Percentiles rank a stretch among this genome's conserved stretches.
These are phyloP conservation scores for Hyppa rectilinea DNA, from an alignment of 2,888 invertebrate genomes.

Conservation along the genomic window DNA sequence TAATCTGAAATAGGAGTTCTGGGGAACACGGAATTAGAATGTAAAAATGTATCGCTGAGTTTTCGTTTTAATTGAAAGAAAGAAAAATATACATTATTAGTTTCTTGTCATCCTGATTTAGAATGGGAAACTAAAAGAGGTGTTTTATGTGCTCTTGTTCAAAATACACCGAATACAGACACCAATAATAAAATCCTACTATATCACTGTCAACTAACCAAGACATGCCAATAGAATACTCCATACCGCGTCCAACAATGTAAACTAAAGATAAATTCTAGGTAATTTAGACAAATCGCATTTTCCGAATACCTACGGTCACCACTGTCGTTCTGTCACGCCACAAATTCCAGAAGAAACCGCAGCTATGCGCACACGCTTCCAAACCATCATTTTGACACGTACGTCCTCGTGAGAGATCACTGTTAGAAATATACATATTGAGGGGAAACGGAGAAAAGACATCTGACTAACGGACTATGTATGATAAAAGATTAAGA, in stretches of 20 bases:
- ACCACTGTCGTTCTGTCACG: slow-evolving; percentile 55
- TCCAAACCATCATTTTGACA: slow-evolving; percentile 65
- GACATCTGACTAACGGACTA: slow-evolving; percentile 24
- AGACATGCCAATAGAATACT: slow-evolving; percentile 18
- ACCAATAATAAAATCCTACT: slow-evolving; percentile 5
- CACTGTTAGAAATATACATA: slow-evolving; percentile 48
- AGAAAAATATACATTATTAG: slow-evolving; percentile 43
- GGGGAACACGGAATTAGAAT: slow-evolving; percentile 53
- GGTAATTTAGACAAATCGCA: slow-evolving; percentile 52
- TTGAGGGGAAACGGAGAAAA: slow-evolving; percentile 40
- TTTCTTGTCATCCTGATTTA: slow-evolving; percentile 38
- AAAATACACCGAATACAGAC: slow-evolving; percentile 29
- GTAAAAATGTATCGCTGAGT: slow-evolving; percentile 33
- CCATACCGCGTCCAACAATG: slow-evolving; percentile 18
- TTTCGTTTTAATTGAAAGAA: slow-evolving; percentile 43
- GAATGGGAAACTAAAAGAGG: slow-evolving; percentile 18
- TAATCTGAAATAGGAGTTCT: slow-evolving; percentile 68
- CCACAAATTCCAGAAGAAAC: slow-evolving; percentile 65
- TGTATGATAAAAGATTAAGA: slow-evolving; percentile 20
- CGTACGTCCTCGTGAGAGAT: slow-evolving; percentile 66
- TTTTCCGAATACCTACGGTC: slow-evolving; percentile 55
- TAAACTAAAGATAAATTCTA: slow-evolving; percentile 50
- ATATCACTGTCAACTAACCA: slow-evolving; percentile 38
- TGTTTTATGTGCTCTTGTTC: slow-evolving; percentile 31
- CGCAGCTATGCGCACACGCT: slow-evolving; percentile 67